Conservation (phyloP, 1,140 invertebrate genomes). For the Rhizoglyphus robini region DNA sequence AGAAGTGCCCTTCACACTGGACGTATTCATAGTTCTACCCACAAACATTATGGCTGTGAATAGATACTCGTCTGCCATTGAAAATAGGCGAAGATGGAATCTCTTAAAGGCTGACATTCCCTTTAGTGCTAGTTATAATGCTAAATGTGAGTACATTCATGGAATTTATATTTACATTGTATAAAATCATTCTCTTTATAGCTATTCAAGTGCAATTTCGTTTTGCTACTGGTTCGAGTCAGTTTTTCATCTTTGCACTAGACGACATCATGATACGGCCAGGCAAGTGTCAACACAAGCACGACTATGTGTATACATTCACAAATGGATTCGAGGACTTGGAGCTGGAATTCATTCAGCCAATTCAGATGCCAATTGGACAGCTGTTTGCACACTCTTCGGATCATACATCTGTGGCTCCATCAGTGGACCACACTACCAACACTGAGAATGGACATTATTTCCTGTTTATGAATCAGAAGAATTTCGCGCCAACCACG, state of each 20-base stretch:
- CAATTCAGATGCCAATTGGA: neutral
- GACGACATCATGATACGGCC: slow-evolving; percentile 16
- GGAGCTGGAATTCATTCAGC: neutral
- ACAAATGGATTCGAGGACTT: neutral
- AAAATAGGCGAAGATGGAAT: neutral
- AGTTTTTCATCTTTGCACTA: slow-evolving; percentile 14
- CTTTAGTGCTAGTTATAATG: neutral
- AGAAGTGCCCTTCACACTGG: neutral
- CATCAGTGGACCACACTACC: neutral
- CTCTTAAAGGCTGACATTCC: neutral
- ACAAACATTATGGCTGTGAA: no score
- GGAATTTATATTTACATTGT: neutral
- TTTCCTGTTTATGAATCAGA: neutral
- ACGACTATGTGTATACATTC: neutral
- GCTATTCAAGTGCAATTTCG: neutral
- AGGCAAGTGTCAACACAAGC: neutral
- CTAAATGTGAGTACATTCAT: neutral
- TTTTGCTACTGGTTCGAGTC: neutral
- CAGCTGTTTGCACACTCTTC: neutral
- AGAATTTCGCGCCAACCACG: neutral
- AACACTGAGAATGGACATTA: neutral
- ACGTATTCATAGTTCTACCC: neutral
- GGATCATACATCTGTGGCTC: neutral
- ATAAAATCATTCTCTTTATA: neutral
- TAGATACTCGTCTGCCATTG: neutral